Evolutionary conservation across 1,140 invertebrate genomes (phyloP), one percentile per base, ranked within the genome.

Genomic region (Heterodera schachtii): DNA sequence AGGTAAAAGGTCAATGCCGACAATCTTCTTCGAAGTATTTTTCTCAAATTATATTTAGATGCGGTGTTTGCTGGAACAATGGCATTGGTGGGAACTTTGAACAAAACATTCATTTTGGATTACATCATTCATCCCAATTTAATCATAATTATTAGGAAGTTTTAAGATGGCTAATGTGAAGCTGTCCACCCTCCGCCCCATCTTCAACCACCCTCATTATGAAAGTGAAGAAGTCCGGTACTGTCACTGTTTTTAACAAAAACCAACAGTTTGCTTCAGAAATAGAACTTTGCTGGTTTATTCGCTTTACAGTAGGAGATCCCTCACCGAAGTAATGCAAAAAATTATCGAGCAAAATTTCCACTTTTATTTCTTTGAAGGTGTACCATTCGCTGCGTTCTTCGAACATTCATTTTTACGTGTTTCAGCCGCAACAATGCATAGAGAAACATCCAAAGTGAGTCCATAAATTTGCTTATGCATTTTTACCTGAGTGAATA

Each of bases 151-250:
- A 31, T 0, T 31, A 31, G 31, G 31, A 31, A 31, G 16, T 41
- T 74, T 41, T n/a, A 49, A 52, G n/a, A 77, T 66, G 75, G 77
- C 77, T n/a, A 78, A 78, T 69, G 88, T 95, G 3, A 93, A 95
- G 91, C 90, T 95, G 19, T 93, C 93, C 19, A 94, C 94, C 0
- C 88, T 92, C 8, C 90, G 94, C 73, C 93, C 94, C 3, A 93
- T 95, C 80, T 93, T 94, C 0, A 94, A 94, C 84, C 94, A 95
- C 91, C 95, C 94, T n/a, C 94, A 95, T 88, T 95, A 94, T 87
- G 94, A 94, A 88, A 92, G 93, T 86, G 91, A 91, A 71, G 92
- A 92, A 73, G 91, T 94, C 79, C 93, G 93, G 93, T 94, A 71
- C 21, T 8, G 16, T 44, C 19, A 19, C 16, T 19, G 16, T 64